Percentiles rank a stretch among this genome's conserved stretches.
Conservation (phyloP, 2,113 vertebrate species). For the Hyaena hyaena region DNA sequence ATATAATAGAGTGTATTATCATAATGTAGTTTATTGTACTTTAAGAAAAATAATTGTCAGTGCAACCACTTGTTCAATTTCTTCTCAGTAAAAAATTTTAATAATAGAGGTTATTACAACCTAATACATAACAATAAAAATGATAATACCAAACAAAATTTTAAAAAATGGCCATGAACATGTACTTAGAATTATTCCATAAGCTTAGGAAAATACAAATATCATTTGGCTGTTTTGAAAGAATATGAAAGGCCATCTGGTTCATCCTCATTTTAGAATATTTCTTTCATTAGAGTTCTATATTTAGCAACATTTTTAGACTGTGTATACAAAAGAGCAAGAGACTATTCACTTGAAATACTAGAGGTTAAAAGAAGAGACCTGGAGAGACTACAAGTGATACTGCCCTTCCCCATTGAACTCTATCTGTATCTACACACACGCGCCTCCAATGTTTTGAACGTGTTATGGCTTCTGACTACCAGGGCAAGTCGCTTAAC, state of each 20-base stretch:
- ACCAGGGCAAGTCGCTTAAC: neutral
- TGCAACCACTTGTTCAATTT: constrained; percentile 17
- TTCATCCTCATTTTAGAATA: neutral
- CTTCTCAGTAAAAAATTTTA: neutral
- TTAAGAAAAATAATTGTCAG: constrained; percentile 39
- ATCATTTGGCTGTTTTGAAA: neutral
- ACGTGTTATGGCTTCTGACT: neutral
- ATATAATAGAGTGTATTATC: constrained; percentile 65
- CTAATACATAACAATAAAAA: neutral
- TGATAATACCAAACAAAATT: neutral
- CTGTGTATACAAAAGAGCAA: neutral
- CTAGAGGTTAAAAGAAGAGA: neutral
- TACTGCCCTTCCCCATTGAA: neutral
- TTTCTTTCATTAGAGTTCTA: neutral
- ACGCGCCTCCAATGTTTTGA: neutral
- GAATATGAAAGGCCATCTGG: constrained; percentile 5
- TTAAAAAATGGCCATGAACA: constrained; percentile 37
- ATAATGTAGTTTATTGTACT: neutral
- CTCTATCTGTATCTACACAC: neutral
- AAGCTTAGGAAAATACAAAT: neutral
- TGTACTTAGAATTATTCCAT: constrained; percentile 44
- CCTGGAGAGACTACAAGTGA: neutral
- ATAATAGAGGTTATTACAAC: neutral
- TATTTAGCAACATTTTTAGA: neutral
- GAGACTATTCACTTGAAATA: neutral